Evolutionary conservation across 2,888 invertebrate species (phyloP).

Genomic region (Mellilla xanthometata): DNA sequence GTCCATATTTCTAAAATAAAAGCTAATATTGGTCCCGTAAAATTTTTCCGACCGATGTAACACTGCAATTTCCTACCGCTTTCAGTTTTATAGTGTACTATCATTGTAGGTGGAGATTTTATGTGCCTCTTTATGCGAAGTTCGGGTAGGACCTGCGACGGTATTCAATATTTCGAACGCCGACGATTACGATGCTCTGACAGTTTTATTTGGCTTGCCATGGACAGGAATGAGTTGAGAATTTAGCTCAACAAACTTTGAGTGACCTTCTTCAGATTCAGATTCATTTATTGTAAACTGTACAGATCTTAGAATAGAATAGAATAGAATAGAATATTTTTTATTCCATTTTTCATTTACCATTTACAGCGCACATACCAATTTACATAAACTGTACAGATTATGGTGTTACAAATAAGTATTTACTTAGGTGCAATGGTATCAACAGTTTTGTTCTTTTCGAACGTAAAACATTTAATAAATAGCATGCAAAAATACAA

Average conservation of each 20-base stretch:
- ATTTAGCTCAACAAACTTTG: neutral
- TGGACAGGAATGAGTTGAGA: neutral
- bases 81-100: slow-evolving; percentile 27
- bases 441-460: too few relatives aligned
- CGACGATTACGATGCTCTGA: slow-evolving; percentile 10
- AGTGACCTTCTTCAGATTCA: neutral
- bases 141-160: slow-evolving; percentile 5
- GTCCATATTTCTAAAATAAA: slow-evolving; percentile 19
- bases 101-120: slow-evolving; percentile 30
- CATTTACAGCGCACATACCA: too few relatives aligned
- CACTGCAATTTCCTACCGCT: slow-evolving; percentile 23
- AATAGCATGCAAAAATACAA: too few relatives aligned
- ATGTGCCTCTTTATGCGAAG: slow-evolving; percentile 27
- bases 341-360: too few relatives aligned
- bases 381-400: too few relatives aligned
- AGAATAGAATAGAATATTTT: too few relatives aligned
- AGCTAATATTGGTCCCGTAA: slow-evolving; percentile 19
- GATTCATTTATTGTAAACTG: too few relatives aligned
- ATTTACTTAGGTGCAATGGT: too few relatives aligned
- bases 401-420: too few relatives aligned
- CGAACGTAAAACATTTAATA: too few relatives aligned
- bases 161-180: slow-evolving; percentile 18
- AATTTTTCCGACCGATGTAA: slow-evolving; percentile 20
- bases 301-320: too few relatives aligned
- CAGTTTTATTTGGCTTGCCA: slow-evolving; percentile 9